Evolutionary conservation across 2,113 vertebrate genomes (phyloP).

Genomic region (Hydrolagus affinis): DNA sequence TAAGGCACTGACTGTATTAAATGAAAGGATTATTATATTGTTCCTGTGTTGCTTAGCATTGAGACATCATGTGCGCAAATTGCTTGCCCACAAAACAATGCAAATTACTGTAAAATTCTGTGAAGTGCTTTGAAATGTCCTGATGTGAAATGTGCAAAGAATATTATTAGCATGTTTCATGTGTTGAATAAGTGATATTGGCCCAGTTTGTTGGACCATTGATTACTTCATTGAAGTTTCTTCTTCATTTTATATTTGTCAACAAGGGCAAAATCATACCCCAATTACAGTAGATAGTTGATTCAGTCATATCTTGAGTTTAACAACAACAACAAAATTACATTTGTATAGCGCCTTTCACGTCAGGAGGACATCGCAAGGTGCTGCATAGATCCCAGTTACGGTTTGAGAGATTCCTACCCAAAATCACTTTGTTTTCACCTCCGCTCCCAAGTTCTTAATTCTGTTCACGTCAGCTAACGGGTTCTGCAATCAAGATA

Average conservation of each 20-base stretch:
- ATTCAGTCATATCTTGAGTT: constrained; percentile 11
- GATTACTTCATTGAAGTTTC: not conserved
- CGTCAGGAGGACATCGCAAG: no score
- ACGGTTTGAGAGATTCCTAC: not conserved
- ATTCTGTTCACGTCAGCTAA: not conserved
- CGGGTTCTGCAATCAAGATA: not conserved
- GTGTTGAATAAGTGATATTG: not conserved
- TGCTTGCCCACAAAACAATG: no score
- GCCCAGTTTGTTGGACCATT: not conserved
- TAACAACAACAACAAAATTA: not conserved
- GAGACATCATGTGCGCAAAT: no score
- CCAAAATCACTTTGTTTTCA: not conserved
- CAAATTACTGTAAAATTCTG: no score
- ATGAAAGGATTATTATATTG: no score
- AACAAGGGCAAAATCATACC: not conserved
- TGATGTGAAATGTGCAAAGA: not conserved
- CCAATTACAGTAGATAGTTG: not conserved
- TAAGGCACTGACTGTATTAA: no score
- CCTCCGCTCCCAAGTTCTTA: not conserved
- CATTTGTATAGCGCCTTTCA: no score
- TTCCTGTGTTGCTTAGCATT: no score
- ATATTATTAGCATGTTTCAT: not conserved
- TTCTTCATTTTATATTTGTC: not conserved
- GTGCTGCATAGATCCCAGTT: no score
- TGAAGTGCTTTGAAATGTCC: no score